A percentile compares a stretch with the other conserved stretches of the same genome.
Conservation (phyloP, 2,888 invertebrate species). For the Digitonthophagus gazella region DNA sequence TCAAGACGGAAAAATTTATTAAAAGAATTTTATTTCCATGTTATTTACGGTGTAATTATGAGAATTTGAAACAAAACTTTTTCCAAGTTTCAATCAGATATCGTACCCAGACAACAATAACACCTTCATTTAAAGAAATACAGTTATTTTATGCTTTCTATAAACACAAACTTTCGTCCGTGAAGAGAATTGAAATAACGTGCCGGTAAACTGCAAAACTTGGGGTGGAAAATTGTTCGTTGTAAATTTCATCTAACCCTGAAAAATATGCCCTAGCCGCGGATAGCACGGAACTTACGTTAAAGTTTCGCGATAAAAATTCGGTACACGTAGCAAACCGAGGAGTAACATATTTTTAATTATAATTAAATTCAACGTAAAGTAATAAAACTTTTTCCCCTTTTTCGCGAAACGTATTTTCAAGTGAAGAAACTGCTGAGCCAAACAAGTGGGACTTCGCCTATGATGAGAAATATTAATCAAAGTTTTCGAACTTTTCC, state of each 20-base stretch:
- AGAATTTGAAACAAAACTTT: no score
- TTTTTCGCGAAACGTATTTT: background rate
- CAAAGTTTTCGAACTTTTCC: constrained; percentile 12
- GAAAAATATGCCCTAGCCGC: background rate
- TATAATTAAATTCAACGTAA: background rate
- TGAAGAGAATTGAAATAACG: background rate
- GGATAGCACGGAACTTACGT: background rate
- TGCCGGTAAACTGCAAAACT: background rate
- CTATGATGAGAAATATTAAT: constrained; percentile 10
- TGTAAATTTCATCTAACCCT: background rate
- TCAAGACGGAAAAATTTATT: no score
- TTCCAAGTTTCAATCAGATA: background rate
- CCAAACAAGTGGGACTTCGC: background rate
- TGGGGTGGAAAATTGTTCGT: background rate
- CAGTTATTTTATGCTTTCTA: background rate
- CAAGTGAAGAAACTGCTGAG: background rate
- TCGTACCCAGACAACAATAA: background rate
- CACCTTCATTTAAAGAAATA: background rate
- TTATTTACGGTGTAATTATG: background rate
- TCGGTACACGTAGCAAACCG: background rate
- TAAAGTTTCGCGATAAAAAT: background rate
- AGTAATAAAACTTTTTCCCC: background rate
- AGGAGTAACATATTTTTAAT: background rate
- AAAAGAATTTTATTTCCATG: no score
- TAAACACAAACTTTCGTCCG: background rate